Base-by-base conservation (phyloP, 2,113 vertebrate genomes). In the Hemichromis elongatus region DNA sequence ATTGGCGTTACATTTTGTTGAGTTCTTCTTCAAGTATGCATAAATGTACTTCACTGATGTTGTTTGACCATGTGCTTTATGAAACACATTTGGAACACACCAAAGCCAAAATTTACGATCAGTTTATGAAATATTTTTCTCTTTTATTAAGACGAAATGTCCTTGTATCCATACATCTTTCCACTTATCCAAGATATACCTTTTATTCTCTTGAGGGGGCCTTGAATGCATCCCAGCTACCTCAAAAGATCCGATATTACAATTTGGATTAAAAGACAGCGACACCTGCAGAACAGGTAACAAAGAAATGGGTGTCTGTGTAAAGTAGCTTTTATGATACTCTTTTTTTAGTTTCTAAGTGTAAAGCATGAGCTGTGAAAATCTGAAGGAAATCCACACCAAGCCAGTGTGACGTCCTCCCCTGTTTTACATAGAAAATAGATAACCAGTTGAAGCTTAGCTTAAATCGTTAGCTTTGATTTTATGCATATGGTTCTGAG, bases 221-320 rank as follows among this genome's bases (percentile, higher is more conserved):
- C 6, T 21, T 19, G 19, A 21, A 40, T 21, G 37, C 33, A 21
- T 13, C 59, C 1, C n/a, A 66, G 2, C 59, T 37, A 21, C 19
- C 33, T 21, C 1, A 4, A 66, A 61, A 63, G 35, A n/a, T 37
- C 0, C 0, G 35, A n/a, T 37, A 10, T 70, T 45, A 21, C 13
- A 26, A 45, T 18, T 70, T 18, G 5, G 21, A 70, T 70, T 45
- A 45, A 70, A 26, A 70, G 40, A 70, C 66, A 70, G 40, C 2
- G 1, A 61, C 16, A 33, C 57, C 57, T 33, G 5, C 16, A 63
- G 59, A 18, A 19, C 1, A 35, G 30, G 5, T 61, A 59, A 33
- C 3, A 26, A 28, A 47, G 18, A 24, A 24, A 28, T 37, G 21
- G 9, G 42, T 47, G 5, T 47, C 16, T 73, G 8, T 50, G 42